A percentile compares a stretch with the other conserved stretches of the same genome.
phyloP scores from a whole-genome alignment of 2,797 vertebrate species.

The Eleutherodactylus coqui region DNA sequence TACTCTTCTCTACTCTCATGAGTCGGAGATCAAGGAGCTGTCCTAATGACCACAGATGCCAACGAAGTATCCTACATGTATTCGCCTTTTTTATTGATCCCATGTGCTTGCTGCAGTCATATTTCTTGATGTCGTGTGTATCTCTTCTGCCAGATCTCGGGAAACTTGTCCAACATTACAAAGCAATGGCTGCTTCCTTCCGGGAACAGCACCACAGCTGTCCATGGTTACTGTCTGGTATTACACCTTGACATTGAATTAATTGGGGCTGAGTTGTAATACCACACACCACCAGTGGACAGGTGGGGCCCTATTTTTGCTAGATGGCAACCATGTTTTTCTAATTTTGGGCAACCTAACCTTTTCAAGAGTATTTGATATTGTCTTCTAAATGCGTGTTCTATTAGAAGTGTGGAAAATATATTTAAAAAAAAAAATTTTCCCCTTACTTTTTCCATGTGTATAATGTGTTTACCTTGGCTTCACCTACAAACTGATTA shows the following conservation, averaged over 20 bases:
- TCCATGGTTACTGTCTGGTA: neutral
- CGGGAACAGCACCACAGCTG: neutral
- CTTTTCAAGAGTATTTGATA: neutral
- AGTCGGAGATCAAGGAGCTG: no score
- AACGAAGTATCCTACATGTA: no score
- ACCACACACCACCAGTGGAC: neutral
- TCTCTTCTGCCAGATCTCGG: no score
- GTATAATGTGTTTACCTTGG: slow-evolving; percentile 9
- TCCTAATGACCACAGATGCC: no score
- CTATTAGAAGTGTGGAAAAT: no score
- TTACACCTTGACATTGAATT: neutral
- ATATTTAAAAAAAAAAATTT: no score
- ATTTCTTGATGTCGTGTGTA: no score
- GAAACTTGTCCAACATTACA: no score
- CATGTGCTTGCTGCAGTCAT: no score
- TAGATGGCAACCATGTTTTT: neutral
- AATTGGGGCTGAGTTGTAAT: neutral
- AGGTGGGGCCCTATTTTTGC: neutral
- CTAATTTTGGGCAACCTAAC: no score
- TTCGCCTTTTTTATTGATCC: no score
- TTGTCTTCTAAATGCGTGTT: neutral
- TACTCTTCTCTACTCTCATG: no score
- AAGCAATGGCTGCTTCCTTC: neutral
- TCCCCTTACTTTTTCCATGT: slow-evolving; percentile 4
- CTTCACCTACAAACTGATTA: neutral